Conservation (phyloP, 2,797 vertebrate genomes). For the Serranus cabrilla region DNA sequence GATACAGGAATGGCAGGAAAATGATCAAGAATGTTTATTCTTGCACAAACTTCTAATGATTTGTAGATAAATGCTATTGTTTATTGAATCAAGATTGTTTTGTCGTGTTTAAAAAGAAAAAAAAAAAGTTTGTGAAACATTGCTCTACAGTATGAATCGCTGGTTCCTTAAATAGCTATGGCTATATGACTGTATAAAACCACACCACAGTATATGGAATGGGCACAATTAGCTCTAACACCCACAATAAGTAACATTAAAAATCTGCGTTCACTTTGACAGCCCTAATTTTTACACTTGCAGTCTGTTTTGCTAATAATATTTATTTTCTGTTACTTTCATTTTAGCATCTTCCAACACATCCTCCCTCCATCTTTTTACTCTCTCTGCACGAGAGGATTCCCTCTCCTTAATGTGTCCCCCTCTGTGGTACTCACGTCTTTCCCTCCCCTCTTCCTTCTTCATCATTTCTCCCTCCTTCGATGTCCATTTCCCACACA, state of each 20-base stretch:
- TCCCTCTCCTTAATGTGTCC: constrained; percentile 3
- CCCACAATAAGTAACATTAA: neutral
- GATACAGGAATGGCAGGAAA: no score
- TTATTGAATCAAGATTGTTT: no score
- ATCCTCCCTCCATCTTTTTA: neutral
- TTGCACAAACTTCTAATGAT: no score
- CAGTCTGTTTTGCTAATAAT: neutral
- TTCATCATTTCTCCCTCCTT: constrained; percentile 1
- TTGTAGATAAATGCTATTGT: no score
- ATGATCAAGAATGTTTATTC: no score
- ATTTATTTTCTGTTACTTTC: neutral
- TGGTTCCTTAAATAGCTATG: no score
- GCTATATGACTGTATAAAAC: neutral
- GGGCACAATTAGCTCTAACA: neutral
- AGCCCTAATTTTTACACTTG: no score
- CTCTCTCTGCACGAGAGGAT: neutral
- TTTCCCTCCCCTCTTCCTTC: neutral
- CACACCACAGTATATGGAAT: neutral
- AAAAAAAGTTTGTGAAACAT: no score
- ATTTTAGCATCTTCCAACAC: neutral
- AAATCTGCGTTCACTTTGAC: no score
- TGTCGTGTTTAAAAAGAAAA: no score
- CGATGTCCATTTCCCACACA: constrained; percentile 24
- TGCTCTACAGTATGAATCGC: no score
- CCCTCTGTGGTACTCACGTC: neutral